Evolutionary conservation across 2,797 vertebrate species (phyloP).

Genomic region (Novumbra hubbsi): DNA sequence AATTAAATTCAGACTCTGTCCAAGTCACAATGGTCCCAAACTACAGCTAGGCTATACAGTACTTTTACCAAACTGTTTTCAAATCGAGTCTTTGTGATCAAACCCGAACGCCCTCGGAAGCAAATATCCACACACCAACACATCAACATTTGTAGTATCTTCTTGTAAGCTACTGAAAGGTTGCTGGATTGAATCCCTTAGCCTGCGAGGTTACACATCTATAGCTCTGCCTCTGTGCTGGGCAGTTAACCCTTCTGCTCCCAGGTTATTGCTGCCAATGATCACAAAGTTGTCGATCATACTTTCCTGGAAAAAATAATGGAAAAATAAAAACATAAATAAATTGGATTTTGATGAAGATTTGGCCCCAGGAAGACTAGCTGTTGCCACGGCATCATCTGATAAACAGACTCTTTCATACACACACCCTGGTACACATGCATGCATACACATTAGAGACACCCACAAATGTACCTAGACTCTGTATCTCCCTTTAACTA

Average conservation of each 20-base stretch:
- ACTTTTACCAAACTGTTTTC: conserved; percentile 5
- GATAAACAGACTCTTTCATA: background rate
- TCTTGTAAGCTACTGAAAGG: too few relatives aligned
- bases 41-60: conserved; percentile 29
- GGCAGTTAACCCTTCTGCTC: too few relatives aligned
- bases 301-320: too few relatives aligned
- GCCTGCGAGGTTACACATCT: too few relatives aligned
- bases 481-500: background rate
- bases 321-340: too few relatives aligned
- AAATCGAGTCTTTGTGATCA: background rate
- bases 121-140: background rate
- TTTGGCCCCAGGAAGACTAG: too few relatives aligned
- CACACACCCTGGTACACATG: background rate
- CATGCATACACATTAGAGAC: background rate
- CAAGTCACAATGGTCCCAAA: conserved; percentile 39
- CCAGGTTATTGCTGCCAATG: too few relatives aligned
- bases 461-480: background rate
- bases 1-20: conserved; percentile 46
- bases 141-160: background rate
- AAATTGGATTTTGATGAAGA: too few relatives aligned
- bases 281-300: too few relatives aligned
- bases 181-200: too few relatives aligned
- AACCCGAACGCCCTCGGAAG: background rate
- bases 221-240: background rate
- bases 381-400: too few relatives aligned